Percentiles rank a stretch among this genome's conserved stretches.
Evolutionary conservation across 2,113 vertebrate genomes (phyloP).

Genomic region (Myanophis thanlyinensis): DNA sequence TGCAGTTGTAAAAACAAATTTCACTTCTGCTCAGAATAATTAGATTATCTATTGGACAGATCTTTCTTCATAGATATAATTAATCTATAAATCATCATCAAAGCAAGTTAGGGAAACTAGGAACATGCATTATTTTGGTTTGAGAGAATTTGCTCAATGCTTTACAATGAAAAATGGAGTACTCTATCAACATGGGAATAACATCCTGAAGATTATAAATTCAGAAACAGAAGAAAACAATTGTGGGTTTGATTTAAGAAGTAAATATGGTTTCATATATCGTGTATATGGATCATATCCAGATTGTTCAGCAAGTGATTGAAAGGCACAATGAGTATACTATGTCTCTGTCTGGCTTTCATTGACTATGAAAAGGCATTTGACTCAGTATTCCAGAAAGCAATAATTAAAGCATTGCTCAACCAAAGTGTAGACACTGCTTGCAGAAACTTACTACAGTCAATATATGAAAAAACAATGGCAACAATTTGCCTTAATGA

Average conservation of each 20-base stretch:
- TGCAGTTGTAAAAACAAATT: conserved; percentile 9
- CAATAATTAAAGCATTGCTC: background rate
- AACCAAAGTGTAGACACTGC: background rate
- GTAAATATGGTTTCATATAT: background rate
- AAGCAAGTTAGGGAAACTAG: background rate
- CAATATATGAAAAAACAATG: no score
- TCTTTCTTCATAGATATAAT: background rate
- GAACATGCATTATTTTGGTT: background rate
- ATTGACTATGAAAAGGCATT: background rate
- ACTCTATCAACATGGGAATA: background rate
- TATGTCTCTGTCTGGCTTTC: background rate
- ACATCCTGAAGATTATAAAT: background rate
- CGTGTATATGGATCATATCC: background rate
- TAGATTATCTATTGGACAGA: background rate
- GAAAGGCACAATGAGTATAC: background rate
- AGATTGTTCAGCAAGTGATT: background rate
- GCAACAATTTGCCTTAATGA: no score
- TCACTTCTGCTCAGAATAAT: conserved; percentile 38
- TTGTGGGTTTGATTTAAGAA: background rate
- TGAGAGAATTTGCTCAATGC: background rate
- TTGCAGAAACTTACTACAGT: no score
- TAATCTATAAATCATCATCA: conserved; percentile 29
- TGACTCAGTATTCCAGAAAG: background rate
- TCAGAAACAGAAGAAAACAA: background rate
- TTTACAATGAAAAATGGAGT: background rate